Evolutionary conservation across 2,888 invertebrate species (phyloP), one percentile per base, ranked within the genome.

Genomic region (Muschampia plurimacula): DNA sequence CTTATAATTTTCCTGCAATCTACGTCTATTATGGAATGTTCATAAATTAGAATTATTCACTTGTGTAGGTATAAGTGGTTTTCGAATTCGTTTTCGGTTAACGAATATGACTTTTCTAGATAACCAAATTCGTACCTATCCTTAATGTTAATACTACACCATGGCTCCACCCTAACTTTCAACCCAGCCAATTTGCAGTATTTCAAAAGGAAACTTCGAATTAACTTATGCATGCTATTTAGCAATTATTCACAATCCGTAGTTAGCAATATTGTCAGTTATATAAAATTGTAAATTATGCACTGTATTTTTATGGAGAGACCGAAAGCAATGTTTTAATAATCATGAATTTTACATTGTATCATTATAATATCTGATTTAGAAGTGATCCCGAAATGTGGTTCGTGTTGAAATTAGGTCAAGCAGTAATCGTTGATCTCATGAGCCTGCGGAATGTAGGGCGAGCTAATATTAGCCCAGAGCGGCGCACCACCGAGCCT

Each of bases 391-490:
- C 66, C 66, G 60, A 66, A 52, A 39, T 22, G 59, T 60, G 59
- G n/a, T 15, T 62, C 15, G 52, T 89, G 85, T 81, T 83, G 89
- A 89, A 92, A 93, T 89, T 84, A 79, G 92, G 92, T 91, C 91
- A 90, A 86, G 79, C 83, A 79, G 86, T 85, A 84, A 86, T 85
- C 86, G 84, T 83, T 81, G 77, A 67, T 72, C 49, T 72, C 81
- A 81, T 85, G 84, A 88, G 86, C 87, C 87, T 90, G 79, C 84
- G 87, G 90, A 87, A 92, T 92, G 89, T 90, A 88, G 89, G 89
- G 83, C 89, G 85, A 81, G 87, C 91, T 92, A 92, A 92, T 89
- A 89, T 91, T 93, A 91, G 92, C 87, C 78, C 85, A 79, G 82
- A 85, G 84, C 77, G 80, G 77, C 84, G 84, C 87, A 86, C 80